A percentile compares a stretch with the other conserved stretches of the same genome.
Evolutionary conservation across 2,797 vertebrate genomes (phyloP).

Genomic region (Microctenopoma lineatum): DNA sequence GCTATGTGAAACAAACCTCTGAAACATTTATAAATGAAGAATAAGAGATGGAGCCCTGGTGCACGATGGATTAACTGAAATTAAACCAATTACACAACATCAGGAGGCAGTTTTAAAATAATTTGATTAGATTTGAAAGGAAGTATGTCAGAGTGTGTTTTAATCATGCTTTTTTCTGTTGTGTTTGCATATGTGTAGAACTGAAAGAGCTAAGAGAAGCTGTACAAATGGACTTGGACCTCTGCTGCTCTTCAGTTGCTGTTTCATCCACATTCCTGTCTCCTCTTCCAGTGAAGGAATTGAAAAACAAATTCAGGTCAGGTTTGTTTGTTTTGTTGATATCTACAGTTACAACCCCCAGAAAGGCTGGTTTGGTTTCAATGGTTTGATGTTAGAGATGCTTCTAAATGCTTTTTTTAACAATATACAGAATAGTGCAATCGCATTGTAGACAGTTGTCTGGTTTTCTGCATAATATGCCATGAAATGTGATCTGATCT

Average conservation of each 20-base stretch:
- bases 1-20: neutral
- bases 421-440: too few relatives aligned
- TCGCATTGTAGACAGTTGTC: too few relatives aligned
- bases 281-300: conserved; percentile 1
- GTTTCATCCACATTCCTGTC: conserved; percentile 6
- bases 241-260: conserved; percentile 29
- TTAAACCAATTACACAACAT: conserved; percentile 12
- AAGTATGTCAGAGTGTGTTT: conserved; percentile 6
- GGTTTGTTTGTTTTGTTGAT: conserved; percentile 47
- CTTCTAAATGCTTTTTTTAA: too few relatives aligned
- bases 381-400: too few relatives aligned
- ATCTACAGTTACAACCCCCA: neutral
- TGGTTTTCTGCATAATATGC: too few relatives aligned
- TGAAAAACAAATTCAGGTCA: conserved; percentile 30
- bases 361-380: neutral
- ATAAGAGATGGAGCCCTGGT: neutral
- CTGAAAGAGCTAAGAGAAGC: conserved; percentile 71
- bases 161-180: neutral
- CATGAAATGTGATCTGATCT: too few relatives aligned
- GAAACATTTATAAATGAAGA: conserved; percentile 16
- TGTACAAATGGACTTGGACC: conserved; percentile 68
- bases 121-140: conserved; percentile 7
- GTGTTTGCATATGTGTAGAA: conserved; percentile 56
- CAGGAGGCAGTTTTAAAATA: neutral
- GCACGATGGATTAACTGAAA: neutral